Conservation (phyloP, 2,797 vertebrate species). For the Darevskia nairensis region DNA sequence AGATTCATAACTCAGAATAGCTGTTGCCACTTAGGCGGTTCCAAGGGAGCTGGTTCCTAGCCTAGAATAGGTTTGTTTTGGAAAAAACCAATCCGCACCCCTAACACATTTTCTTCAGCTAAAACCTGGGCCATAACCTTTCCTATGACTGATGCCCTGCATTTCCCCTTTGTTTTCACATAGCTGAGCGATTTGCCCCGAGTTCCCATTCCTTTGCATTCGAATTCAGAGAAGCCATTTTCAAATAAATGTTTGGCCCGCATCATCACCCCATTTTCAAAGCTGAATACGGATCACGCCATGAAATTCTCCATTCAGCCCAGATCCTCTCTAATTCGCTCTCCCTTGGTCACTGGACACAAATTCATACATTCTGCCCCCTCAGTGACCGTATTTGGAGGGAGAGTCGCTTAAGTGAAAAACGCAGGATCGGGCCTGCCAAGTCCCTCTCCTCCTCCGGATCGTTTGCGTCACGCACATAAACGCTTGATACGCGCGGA, state of each 20-base stretch:
- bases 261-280: not conserved
- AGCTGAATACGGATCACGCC: too few relatives aligned
- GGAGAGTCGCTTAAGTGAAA: not conserved
- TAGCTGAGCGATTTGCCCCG: not conserved
- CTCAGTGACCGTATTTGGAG: too few relatives aligned
- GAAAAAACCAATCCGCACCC: not conserved
- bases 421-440: constrained; percentile 21
- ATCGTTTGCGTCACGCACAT: constrained; percentile 19
- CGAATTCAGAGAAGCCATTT: constrained; percentile 37
- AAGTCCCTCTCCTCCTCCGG: not conserved
- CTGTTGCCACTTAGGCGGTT: not conserved
- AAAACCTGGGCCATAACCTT: not conserved
- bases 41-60: not conserved
- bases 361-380: not conserved
- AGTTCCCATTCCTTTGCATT: constrained; percentile 29
- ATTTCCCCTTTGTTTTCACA: not conserved
- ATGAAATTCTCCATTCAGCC: not conserved
- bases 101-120: too few relatives aligned
- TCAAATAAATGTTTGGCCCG: constrained; percentile 34
- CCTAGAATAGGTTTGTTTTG: not conserved
- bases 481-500: constrained; percentile 17
- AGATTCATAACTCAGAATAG: too few relatives aligned
- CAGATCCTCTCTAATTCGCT: not conserved
- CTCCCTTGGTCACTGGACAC: not conserved
- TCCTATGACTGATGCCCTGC: too few relatives aligned